Evolutionary conservation across 2,113 vertebrate species (phyloP), one percentile per base, ranked within the genome.

Genomic region (Meles meles): DNA sequence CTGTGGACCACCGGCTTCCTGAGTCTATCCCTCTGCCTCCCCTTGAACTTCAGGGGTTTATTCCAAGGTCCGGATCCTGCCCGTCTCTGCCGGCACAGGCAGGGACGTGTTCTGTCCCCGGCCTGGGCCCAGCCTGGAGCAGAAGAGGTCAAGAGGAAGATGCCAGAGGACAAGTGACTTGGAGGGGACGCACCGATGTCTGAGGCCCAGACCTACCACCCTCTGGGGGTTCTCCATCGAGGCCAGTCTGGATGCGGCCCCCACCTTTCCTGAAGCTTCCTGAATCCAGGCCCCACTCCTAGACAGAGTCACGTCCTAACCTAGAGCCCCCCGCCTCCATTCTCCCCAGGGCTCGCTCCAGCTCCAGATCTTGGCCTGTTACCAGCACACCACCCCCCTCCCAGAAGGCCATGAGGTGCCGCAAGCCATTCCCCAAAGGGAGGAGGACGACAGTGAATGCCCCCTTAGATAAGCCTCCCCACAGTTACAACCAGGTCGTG

Each of bases 71-170:
- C 63, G 6, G 14, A 9, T 6, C 42, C 42, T 31, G 1, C 2
- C 52, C 1, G 14, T 23, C 86, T 65, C 57, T 74, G 84, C 15
- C 25, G 7, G 1, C 29, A 2, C 49, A 49, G 17, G 37, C 18
- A 6, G 59, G 5, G 4, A 18, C 6, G 5, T 0, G 0, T 2
- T 0, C 42, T 0, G 39, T 15, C 52, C 39, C 39, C 1, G 0
- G 69, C 49, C 49, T 7, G 44, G 42, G 34, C 9, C 49, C 4
- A 17, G 49, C 7, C 57, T 3, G 1, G 65, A 15, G 1, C 1
- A 9, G 42, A 18, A 7, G 25, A 80, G 29, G 39, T 37, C 67
- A 39, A 57, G 21, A 52, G 89, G 42, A 44, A 59, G 55, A 87
- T 7, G 1, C 20, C 4, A 21, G 34, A 59, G 49, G 37, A 15